A percentile compares a stretch with the other conserved stretches of the same genome.
phyloP scores from a whole-genome alignment of 2,797 vertebrate genomes.

The Apogon talboti region DNA sequence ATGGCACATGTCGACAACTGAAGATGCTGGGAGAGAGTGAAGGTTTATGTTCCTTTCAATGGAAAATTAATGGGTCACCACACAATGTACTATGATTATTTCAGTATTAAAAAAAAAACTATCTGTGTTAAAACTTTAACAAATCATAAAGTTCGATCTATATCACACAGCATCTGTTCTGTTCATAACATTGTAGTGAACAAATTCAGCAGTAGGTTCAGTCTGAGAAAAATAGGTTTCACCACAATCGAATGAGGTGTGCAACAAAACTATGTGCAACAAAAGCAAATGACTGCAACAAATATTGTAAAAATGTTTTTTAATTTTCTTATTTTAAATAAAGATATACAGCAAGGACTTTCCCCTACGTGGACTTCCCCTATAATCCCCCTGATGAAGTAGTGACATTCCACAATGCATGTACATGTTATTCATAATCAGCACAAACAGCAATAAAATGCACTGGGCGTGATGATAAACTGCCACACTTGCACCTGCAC shows the following conservation, averaged over 20 bases:
- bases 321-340: neutral
- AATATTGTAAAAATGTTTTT: neutral
- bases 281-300: neutral
- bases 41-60: no score
- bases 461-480: neutral
- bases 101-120: no score
- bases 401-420: neutral
- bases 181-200: no score
- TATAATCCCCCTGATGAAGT: conserved; percentile 8
- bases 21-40: no score
- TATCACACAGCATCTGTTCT: no score
- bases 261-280: neutral
- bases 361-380: conserved; percentile 24
- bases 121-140: no score
- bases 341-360: neutral
- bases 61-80: no score
- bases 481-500: neutral
- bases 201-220: no score
- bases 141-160: no score
- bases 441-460: neutral
- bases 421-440: neutral
- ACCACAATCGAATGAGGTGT: no score
- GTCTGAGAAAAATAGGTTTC: neutral
- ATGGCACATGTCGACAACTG: neutral
- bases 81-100: no score